Evolutionary conservation across 2,888 invertebrate species (phyloP), one percentile per base, ranked within the genome.

Genomic region (Limnephilus rhombicus): DNA sequence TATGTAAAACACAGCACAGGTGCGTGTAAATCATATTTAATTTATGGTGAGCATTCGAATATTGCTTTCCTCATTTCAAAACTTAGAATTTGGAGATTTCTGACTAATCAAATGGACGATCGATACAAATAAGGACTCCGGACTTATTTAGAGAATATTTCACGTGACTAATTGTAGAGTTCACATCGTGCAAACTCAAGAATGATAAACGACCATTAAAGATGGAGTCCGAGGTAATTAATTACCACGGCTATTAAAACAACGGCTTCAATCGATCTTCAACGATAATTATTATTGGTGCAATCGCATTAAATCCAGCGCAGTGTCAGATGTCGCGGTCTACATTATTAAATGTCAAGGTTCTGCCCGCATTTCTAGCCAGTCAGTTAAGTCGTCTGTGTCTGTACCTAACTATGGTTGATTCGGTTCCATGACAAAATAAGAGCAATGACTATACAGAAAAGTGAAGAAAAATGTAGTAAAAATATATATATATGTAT

Each of bases 321-420:
- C 24, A 68, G 68, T 68, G 7, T 68, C 68, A 68, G 68, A 68
- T 68, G 24, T 68, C 68, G 68, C 68, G n/a, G 68, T 68, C 68
- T 68, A 68, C 9, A 41, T 83, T 37, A 83, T 83, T 18, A 83
- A 83, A 83, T 83, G 83, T 83, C 83, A 83, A 83, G 83, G 83
- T 83, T 83, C 83, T 83, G 83, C n/a, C 83, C 37, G 37, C 83
- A 83, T 83, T 83, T 37, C 37, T 37, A 31, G 82, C 37, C 34
- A 31, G 82, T 68, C 7, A 68, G 68, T 68, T 12, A 31, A 37
- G 24, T 41, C 37, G 37, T 83, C 83, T 68, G 68, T 68, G n/a
- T 83, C 83, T 68, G 68, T 68, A 68, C 68, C 24, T 68, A 68
- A 18, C 68, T 68, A 9, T 68, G 68, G 24, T 68, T n/a, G 24